phyloP scores from a whole-genome alignment of 2,797 vertebrate species.

The Bovichtus diacanthus region DNA sequence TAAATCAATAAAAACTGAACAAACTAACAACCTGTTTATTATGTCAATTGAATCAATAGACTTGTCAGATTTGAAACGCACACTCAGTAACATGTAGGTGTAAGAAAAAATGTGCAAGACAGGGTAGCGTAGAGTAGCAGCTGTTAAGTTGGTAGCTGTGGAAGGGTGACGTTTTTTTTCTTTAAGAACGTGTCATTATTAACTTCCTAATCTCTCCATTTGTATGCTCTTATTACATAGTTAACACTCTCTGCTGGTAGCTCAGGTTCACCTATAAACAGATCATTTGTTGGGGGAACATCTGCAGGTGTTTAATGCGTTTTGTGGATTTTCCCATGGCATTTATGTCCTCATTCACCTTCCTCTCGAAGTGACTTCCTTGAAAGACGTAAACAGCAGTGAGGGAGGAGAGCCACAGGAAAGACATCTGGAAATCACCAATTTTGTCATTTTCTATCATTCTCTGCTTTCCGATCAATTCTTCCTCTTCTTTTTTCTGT shows the following conservation, averaged over 20 bases:
- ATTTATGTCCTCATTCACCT: neutral
- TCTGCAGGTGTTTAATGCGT: neutral
- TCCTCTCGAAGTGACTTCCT: slow-evolving; percentile 7
- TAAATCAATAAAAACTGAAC: neutral
- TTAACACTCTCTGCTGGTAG: neutral
- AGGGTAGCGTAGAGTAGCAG: neutral
- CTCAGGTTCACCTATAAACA: neutral
- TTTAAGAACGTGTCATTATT: neutral
- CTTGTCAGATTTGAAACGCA: neutral
- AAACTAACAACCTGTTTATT: accelerated
- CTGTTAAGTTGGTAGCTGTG: neutral
- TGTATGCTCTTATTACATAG: neutral
- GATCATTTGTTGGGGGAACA: neutral
- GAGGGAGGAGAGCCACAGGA: neutral
- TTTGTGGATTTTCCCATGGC: neutral
- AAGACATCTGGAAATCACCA: slow-evolving; percentile 15
- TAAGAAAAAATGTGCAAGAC: neutral
- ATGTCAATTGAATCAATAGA: neutral
- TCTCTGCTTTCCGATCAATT: no score
- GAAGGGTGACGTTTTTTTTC: neutral
- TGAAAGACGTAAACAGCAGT: neutral
- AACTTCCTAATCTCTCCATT: neutral
- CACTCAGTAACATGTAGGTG: neutral
- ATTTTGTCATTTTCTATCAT: slow-evolving; percentile 3
- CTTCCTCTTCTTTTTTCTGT: no score